phyloP scores from a whole-genome alignment of 2,797 vertebrate species.

The Yasuhikotakia modesta region DNA sequence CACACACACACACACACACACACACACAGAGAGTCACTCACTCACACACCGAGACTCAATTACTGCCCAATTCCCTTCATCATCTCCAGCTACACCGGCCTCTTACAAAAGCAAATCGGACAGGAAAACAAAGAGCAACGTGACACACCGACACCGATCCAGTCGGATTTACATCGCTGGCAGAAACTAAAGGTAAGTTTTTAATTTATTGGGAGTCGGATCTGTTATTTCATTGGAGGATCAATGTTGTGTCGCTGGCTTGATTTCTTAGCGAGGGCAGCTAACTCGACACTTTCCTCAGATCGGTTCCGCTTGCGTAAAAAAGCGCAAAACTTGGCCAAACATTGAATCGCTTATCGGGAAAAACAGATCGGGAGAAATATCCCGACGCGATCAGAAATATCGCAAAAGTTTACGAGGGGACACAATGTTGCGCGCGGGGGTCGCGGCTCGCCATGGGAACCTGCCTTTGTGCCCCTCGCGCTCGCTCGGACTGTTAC shows the following conservation, averaged over 20 bases:
- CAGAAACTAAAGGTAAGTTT: slow-evolving; percentile 81
- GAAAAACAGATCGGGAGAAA: slow-evolving; percentile 64
- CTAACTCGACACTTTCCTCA: slow-evolving; percentile 69
- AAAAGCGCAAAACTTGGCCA: slow-evolving; percentile 68
- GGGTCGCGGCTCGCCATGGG: slow-evolving; percentile 71
- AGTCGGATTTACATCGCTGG: slow-evolving; percentile 79
- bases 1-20: slow-evolving; percentile 81
- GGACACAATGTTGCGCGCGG: slow-evolving; percentile 61
- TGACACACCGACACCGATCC: slow-evolving; percentile 73
- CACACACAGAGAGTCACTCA: slow-evolving; percentile 40
- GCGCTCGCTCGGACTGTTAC: slow-evolving; percentile 59
- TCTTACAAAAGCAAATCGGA: slow-evolving; percentile 78
- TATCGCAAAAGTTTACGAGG: slow-evolving; percentile 49
- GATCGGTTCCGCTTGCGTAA: slow-evolving; percentile 61
- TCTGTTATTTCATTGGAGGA: slow-evolving; percentile 67
- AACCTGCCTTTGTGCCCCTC: slow-evolving; percentile 77
- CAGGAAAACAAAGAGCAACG: slow-evolving; percentile 72
- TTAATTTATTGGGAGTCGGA: slow-evolving; percentile 64
- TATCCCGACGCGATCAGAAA: slow-evolving; percentile 5
- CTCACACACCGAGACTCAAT: slow-evolving; percentile 78
- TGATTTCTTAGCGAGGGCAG: slow-evolving; percentile 61
- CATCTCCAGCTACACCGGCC: slow-evolving; percentile 80
- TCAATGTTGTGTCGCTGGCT: slow-evolving; percentile 68
- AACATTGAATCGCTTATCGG: slow-evolving; percentile 58
- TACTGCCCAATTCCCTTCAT: slow-evolving; percentile 87